phyloP scores from a whole-genome alignment of 2,113 vertebrate genomes.

The Syrmaticus mikado region DNA sequence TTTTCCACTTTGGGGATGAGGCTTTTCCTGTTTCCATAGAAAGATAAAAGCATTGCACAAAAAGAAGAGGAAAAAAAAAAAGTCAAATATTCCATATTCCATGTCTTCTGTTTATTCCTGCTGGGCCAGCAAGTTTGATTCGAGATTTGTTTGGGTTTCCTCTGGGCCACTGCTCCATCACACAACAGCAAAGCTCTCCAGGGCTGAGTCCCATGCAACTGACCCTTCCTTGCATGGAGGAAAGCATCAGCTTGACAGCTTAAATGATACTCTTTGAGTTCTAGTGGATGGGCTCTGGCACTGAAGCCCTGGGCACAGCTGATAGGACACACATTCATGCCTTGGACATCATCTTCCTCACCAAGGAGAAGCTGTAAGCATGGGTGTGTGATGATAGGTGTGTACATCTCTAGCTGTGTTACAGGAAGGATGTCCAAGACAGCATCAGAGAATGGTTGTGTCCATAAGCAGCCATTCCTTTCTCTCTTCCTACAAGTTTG shows the following conservation, averaged over 20 bases:
- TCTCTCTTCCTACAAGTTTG: neutral
- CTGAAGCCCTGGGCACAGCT: neutral
- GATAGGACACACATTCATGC: neutral
- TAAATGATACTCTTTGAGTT: neutral
- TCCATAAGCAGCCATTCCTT: neutral
- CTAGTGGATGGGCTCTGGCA: neutral
- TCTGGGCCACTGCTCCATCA: neutral
- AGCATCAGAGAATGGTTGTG: neutral
- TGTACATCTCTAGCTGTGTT: neutral
- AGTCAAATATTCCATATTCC: neutral
- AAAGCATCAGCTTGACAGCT: neutral
- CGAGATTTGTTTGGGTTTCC: neutral
- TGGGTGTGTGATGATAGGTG: neutral
- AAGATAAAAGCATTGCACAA: neutral
- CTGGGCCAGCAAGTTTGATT: neutral
- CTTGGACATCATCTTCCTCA: neutral
- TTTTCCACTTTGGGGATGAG: neutral
- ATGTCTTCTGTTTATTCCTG: neutral
- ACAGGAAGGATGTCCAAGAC: neutral
- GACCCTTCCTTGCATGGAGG: neutral
- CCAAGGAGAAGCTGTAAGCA: neutral
- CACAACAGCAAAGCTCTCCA: neutral
- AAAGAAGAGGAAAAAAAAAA: neutral
- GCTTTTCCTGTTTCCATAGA: slow-evolving; percentile 44
- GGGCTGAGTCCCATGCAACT: neutral